phyloP scores from a whole-genome alignment of 2,888 invertebrate genomes.

The Torymus auratus region DNA sequence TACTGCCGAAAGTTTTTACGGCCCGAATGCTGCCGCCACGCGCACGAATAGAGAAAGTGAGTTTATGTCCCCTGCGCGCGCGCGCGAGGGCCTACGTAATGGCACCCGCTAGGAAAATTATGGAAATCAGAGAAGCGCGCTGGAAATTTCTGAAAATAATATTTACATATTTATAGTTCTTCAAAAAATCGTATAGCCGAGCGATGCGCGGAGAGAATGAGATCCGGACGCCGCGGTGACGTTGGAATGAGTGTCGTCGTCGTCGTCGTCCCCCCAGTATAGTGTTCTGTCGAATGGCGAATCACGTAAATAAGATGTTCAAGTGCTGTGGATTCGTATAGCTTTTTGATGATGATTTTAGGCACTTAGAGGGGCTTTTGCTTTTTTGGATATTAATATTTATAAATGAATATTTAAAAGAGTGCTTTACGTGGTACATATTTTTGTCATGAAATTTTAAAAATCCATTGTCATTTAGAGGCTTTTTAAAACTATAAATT shows the following conservation, averaged over 20 bases:
- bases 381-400: too few relatives aligned
- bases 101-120: slow-evolving; percentile 64
- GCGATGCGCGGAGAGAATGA: too few relatives aligned
- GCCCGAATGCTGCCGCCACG: slow-evolving; percentile 43
- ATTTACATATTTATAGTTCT: slow-evolving; percentile 52
- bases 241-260: too few relatives aligned
- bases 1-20: slow-evolving; percentile 66
- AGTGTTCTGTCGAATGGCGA: not conserved
- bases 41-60: slow-evolving; percentile 59
- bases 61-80: slow-evolving; percentile 62
- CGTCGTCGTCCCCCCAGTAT: too few relatives aligned
- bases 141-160: slow-evolving; percentile 51
- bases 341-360: not conserved
- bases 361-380: not conserved
- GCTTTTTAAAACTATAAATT: too few relatives aligned
- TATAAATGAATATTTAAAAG: too few relatives aligned
- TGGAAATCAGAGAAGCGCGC: slow-evolving; percentile 61
- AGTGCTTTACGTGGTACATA: too few relatives aligned
- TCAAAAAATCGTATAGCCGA: slow-evolving; percentile 11
- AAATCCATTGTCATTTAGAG: too few relatives aligned
- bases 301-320: too few relatives aligned
- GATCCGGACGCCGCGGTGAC: too few relatives aligned
- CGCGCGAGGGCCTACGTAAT: slow-evolving; percentile 61
- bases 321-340: too few relatives aligned
- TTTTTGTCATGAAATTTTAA: too few relatives aligned